Base-by-base conservation (phyloP, 1,140 invertebrate genomes). In the Zaprionus kolodkinae region DNA sequence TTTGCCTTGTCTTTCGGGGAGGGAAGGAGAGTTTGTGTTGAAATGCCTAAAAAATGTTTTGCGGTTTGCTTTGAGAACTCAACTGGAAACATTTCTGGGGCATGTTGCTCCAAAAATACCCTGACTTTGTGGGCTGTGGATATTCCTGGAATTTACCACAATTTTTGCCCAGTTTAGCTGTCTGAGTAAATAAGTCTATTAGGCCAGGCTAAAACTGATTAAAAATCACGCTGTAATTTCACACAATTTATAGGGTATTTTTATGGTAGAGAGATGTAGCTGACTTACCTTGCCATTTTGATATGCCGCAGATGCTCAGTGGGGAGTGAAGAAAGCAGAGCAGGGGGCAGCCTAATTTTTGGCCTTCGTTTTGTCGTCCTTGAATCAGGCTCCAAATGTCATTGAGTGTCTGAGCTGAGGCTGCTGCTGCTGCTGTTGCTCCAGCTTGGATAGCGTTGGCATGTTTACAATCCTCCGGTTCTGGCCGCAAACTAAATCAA, bases 251-350 rank as follows among this genome's bases (percentile, higher is more conserved):
- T 45, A 60, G 57, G 38, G 57, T 40, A 25, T 57, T 21, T n/a
- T 48, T 17, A 6, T 2, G 27, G 3, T 64, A 59, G 66, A 50
- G 60, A 57, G 60, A 57, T 40, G 55, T 48, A 48, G 38, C 36
- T 45, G 65, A 76, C 83, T 81, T 48, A 85, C 82, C 82, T 86
- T 62, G 82, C 83, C 82, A 85, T 85, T 67, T 63, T 77, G 74
- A 73, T 73, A 56, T 66, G 9, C 43, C 43, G 48, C 70, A 67
- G 64, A 36, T 61, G 65, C 45, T 64, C 30, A 21, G 45, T n/a
- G n/a, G n/a, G n/a, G n/a, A n/a, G n/a, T n/a, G 21, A 15, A 17
- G 2, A 9, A 17, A 25, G 36, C 11, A 17, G n/a, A 10, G 10
- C 52, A 30, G 2, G 12, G 15, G 15, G 33, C 43, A 57, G 38